Percentiles rank a stretch among this genome's conserved stretches.
Conservation (phyloP, 2,113 vertebrate species). For the Elanus axillaris region DNA sequence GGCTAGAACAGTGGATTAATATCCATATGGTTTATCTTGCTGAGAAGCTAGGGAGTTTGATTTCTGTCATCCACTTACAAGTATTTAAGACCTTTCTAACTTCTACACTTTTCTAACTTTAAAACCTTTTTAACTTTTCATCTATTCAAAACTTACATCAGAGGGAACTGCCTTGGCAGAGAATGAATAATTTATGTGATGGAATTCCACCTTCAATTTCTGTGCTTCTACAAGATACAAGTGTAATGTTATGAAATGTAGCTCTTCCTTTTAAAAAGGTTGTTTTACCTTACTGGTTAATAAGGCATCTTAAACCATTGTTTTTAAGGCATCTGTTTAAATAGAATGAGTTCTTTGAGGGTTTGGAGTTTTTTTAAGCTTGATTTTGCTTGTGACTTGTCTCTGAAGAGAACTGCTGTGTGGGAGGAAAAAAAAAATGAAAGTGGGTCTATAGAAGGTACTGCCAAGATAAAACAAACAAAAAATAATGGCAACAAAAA, state of each 20-base stretch:
- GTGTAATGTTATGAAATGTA: neutral
- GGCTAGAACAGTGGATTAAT: neutral
- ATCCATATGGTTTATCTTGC: neutral
- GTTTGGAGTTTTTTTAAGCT: neutral
- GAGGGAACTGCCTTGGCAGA: neutral
- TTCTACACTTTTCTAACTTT: neutral
- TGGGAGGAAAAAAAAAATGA: neutral
- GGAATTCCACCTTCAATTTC: neutral
- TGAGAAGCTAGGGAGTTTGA: neutral
- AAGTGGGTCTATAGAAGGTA: neutral
- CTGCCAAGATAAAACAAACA: neutral
- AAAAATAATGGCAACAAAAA: neutral
- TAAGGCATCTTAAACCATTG: neutral
- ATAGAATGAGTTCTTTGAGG: neutral
- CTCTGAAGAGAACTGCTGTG: neutral
- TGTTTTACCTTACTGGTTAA: neutral
- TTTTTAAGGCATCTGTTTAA: neutral
- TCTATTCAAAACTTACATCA: neutral
- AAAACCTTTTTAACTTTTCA: conserved; percentile 11
- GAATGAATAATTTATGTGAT: conserved; percentile 14
- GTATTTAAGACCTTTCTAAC: neutral
- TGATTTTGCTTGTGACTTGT: neutral
- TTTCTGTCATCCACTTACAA: neutral
- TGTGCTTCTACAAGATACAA: neutral
- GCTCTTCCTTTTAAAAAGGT: neutral